Conservation (phyloP, 2,888 invertebrate species). For the Ophraella communa region DNA sequence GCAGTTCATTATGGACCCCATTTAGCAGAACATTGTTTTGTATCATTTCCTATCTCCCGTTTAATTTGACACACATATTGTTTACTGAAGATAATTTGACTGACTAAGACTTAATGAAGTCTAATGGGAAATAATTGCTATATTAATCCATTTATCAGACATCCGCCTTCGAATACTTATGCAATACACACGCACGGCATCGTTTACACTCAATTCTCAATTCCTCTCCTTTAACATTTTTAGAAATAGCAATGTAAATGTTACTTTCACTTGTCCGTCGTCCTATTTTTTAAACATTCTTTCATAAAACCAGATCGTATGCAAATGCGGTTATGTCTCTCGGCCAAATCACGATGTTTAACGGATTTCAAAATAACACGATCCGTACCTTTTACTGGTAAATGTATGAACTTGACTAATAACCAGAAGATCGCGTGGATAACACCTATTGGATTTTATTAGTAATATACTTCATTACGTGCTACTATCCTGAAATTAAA, state of each 20-base stretch:
- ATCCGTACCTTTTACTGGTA: too few species aligned
- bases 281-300: conserved; percentile 49
- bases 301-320: conserved; percentile 39
- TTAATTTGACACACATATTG: too few species aligned
- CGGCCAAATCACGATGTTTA: conserved; percentile 36
- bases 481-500: too few species aligned
- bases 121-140: too few species aligned
- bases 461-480: too few species aligned
- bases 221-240: conserved; percentile 30
- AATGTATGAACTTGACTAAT: too few species aligned
- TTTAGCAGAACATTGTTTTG: neutral
- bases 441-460: too few species aligned
- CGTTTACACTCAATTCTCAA: too few species aligned
- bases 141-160: neutral
- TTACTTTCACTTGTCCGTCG: conserved; percentile 57
- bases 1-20: neutral
- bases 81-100: too few species aligned
- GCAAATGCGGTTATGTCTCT: conserved; percentile 36
- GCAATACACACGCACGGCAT: neutral
- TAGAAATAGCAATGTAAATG: conserved; percentile 42
- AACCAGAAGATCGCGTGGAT: too few species aligned
- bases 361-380: conserved; percentile 33
- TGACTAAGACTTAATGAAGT: too few species aligned
- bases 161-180: neutral
- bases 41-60: neutral